These are phyloP conservation scores for Trachelus tabidus DNA, from an alignment of 2,888 invertebrate genomes.

Conservation along the genomic window DNA sequence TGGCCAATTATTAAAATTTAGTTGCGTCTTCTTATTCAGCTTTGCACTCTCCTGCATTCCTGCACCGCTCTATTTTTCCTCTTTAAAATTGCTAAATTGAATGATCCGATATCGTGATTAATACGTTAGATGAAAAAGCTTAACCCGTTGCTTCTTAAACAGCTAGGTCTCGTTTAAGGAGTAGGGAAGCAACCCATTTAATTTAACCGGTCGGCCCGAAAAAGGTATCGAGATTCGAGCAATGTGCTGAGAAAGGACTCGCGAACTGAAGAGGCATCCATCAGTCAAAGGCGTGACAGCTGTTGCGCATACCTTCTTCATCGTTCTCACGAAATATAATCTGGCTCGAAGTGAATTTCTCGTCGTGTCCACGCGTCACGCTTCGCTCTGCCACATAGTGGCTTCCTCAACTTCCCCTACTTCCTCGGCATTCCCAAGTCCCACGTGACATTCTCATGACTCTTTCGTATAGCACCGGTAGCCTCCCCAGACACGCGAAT, in stretches of 20 bases:
- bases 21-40: background rate
- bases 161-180: background rate
- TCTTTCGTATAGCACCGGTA: too few species aligned
- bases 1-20: conserved; percentile 46
- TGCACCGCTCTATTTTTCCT: background rate
- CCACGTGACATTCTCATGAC: background rate
- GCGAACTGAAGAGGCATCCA: background rate
- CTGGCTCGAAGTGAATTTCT: conserved; percentile 20
- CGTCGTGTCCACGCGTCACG: conserved; percentile 1
- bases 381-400: background rate
- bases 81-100: background rate
- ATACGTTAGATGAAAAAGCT: background rate
- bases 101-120: background rate
- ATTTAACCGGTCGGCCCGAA: background rate
- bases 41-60: background rate
- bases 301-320: conserved; percentile 14
- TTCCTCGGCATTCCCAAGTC: background rate
- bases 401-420: background rate
- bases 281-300: conserved; percentile 10
- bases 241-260: background rate
- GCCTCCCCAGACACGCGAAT: background rate
- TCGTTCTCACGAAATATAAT: conserved; percentile 23
- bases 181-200: background rate
- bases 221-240: background rate
- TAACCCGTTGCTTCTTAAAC: background rate